Conservation (phyloP, 2,888 invertebrate genomes). For the Scaptomyza polygonia region DNA sequence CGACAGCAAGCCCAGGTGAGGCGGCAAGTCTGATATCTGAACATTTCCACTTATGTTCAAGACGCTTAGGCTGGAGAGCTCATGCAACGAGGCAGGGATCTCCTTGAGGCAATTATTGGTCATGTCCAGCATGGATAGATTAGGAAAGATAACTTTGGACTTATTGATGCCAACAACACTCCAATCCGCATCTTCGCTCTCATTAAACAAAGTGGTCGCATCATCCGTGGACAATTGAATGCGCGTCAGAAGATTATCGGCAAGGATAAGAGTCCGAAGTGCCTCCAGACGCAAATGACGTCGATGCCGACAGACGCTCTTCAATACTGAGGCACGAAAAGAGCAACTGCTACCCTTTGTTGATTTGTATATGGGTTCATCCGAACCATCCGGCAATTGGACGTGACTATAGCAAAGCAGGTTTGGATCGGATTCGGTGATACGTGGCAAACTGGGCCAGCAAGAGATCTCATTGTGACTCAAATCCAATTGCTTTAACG, state of each 20-base stretch:
- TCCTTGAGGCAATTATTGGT: constrained; percentile 92
- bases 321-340: constrained; percentile 90
- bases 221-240: constrained; percentile 93
- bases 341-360: constrained; percentile 85
- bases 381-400: constrained; percentile 58
- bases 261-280: constrained; percentile 87
- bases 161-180: constrained; percentile 86
- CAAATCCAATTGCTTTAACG: constrained; percentile 95
- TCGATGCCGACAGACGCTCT: constrained; percentile 93
- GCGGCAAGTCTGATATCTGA: constrained; percentile 94
- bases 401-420: constrained; percentile 89
- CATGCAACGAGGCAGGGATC: constrained; percentile 93
- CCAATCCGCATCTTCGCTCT: constrained; percentile 88
- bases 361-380: constrained; percentile 71
- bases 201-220: constrained; percentile 87
- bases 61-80: constrained; percentile 95
- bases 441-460: constrained; percentile 94
- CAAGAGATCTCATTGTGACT: constrained; percentile 95
- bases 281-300: constrained; percentile 90
- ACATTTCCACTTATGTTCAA: constrained; percentile 91
- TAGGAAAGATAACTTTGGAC: constrained; percentile 93
- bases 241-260: constrained; percentile 92
- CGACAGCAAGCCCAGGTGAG: constrained; percentile 96
- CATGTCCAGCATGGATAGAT: constrained; percentile 97
- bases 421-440: constrained; percentile 87